Evolutionary conservation across 2,888 invertebrate species (phyloP).

Genomic region (Amphipoea lucens): DNA sequence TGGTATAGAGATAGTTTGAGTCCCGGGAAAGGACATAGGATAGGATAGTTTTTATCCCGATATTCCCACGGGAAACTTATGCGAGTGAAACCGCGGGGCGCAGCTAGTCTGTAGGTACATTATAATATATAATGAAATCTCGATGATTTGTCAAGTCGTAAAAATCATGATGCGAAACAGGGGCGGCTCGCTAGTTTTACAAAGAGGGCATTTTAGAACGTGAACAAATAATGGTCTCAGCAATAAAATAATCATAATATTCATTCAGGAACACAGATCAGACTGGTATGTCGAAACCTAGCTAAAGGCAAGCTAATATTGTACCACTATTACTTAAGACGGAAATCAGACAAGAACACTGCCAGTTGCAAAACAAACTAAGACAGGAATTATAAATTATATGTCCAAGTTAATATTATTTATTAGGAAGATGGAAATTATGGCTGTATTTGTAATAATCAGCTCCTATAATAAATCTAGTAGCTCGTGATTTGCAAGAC

Average conservation of each 20-base stretch:
- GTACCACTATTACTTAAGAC: constrained; percentile 48
- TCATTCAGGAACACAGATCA: constrained; percentile 41
- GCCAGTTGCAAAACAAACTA: constrained; percentile 38
- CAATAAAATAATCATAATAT: constrained; percentile 50
- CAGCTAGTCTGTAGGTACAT: no score
- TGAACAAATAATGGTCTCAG: constrained; percentile 24
- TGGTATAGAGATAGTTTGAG: no score
- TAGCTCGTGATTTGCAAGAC: constrained; percentile 40
- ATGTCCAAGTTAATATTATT: constrained; percentile 47
- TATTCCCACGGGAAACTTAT: no score
- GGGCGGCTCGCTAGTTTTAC: neutral
- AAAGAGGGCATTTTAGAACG: constrained; percentile 41
- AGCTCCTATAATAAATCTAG: constrained; percentile 34
- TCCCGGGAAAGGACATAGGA: no score
- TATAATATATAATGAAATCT: neutral
- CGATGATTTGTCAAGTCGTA: neutral
- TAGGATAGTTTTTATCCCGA: no score
- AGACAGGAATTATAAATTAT: constrained; percentile 50
- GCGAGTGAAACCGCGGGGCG: no score
- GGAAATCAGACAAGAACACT: constrained; percentile 55
- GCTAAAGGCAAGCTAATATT: constrained; percentile 31
- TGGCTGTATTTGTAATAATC: constrained; percentile 22
- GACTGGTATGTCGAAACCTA: constrained; percentile 43
- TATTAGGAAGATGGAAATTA: constrained; percentile 38
- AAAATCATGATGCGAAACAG: neutral